Conservation (phyloP, 2,797 vertebrate species). For the Steatocranus sp. region DNA sequence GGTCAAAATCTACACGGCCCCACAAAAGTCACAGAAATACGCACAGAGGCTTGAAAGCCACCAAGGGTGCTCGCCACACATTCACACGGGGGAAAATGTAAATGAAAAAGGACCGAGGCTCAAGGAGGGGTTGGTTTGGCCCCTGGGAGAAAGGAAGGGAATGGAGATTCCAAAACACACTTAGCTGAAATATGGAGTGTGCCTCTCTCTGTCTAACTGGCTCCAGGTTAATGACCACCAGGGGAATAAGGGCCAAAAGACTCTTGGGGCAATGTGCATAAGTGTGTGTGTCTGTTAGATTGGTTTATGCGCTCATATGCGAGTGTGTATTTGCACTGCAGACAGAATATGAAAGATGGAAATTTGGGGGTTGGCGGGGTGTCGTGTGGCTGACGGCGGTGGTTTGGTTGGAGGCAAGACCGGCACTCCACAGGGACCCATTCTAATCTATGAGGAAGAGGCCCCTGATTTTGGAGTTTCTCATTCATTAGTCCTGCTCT, state of each 20-base stretch:
- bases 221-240: slow-evolving; percentile 69
- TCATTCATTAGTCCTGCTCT: slow-evolving; percentile 71
- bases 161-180: slow-evolving; percentile 47
- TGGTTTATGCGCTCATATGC: background rate
- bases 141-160: slow-evolving; percentile 16
- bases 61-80: slow-evolving; percentile 13
- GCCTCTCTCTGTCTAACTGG: slow-evolving; percentile 49
- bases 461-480: slow-evolving; percentile 69
- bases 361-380: background rate
- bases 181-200: slow-evolving; percentile 59
- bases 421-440: slow-evolving; percentile 58
- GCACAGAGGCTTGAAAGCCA: background rate
- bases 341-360: slow-evolving; percentile 57
- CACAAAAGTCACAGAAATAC: slow-evolving; percentile 20
- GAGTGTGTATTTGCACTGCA: slow-evolving; percentile 33
- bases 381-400: slow-evolving; percentile 22
- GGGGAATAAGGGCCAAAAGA: slow-evolving; percentile 59
- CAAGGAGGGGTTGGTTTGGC: background rate
- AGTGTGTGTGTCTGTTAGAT: background rate
- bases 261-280: slow-evolving; percentile 26
- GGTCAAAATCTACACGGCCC: slow-evolving; percentile 24
- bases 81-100: slow-evolving; percentile 33
- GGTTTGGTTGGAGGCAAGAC: slow-evolving; percentile 60
- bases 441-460: slow-evolving; percentile 66
- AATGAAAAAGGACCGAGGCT: slow-evolving; percentile 34